Conservation (phyloP, 2,888 invertebrate genomes). For the Dioctria linearis region DNA sequence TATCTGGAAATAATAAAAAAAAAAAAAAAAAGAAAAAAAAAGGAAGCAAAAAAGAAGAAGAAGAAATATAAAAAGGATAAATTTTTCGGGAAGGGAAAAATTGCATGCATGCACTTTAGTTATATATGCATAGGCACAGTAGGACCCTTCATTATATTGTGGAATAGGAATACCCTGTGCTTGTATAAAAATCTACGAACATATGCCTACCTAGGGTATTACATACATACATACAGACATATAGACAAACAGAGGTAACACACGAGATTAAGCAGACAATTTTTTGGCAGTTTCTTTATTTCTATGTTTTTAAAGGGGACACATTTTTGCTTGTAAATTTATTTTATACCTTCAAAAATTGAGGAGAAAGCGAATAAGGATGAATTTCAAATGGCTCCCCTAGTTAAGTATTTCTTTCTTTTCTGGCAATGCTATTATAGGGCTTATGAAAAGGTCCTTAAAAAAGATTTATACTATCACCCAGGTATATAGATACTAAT, state of each 20-base stretch:
- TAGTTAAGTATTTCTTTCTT: no score
- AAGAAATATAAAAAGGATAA: slow-evolving; percentile 32
- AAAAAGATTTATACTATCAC: no score
- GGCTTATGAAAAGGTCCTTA: no score
- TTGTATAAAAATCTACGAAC: no score
- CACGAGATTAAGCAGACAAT: slow-evolving; percentile 20
- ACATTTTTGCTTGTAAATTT: slow-evolving; percentile 4
- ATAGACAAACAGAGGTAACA: slow-evolving; percentile 39
- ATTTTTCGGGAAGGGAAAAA: slow-evolving; percentile 39
- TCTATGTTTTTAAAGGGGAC: slow-evolving; percentile 38
- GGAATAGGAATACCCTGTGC: background rate
- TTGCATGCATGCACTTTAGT: slow-evolving; percentile 38
- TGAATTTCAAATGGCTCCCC: no score
- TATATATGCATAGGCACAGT: background rate
- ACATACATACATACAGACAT: background rate
- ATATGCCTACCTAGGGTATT: no score
- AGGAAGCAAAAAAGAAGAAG: slow-evolving; percentile 18
- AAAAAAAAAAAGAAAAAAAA: slow-evolving; percentile 1
- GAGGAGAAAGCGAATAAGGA: no score
- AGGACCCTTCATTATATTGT: slow-evolving; percentile 14
- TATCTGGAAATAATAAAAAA: slow-evolving; percentile 45
- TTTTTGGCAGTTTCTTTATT: slow-evolving; percentile 19
- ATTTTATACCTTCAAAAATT: no score
- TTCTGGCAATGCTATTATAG: no score
- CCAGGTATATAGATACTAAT: no score